Evolutionary conservation across 2,797 vertebrate species (phyloP).

Genomic region (Eulemur albifrons): DNA sequence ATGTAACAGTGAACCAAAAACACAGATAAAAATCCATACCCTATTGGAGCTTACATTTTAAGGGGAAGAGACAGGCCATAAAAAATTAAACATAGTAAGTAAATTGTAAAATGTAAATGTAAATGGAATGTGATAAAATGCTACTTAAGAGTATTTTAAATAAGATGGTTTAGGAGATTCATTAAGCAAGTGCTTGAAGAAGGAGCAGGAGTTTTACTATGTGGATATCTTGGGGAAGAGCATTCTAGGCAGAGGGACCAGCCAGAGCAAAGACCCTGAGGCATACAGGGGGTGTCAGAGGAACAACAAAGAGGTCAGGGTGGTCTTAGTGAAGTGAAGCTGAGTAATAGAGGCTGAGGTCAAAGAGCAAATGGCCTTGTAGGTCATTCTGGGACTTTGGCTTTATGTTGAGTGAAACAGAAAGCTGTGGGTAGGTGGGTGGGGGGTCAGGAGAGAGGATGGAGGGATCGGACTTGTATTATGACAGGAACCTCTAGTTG

Average conservation of each 20-base stretch:
- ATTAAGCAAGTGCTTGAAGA: neutral
- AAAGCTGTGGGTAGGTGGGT: neutral
- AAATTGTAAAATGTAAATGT: neutral
- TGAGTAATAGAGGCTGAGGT: no score
- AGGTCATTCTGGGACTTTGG: neutral
- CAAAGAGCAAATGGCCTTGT: neutral
- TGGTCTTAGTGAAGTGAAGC: neutral
- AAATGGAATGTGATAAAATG: neutral
- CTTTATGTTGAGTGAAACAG: neutral
- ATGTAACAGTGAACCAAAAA: neutral
- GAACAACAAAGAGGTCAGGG: neutral
- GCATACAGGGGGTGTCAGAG: neutral
- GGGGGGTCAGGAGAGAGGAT: neutral
- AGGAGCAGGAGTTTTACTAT: neutral
- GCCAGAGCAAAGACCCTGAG: neutral
- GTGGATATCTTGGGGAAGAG: neutral
- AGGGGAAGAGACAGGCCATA: neutral
- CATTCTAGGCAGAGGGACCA: neutral
- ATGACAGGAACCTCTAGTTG: neutral
- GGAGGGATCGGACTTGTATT: neutral
- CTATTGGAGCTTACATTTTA: neutral
- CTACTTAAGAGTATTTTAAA: neutral
- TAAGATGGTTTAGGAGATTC: neutral
- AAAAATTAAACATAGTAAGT: neutral
- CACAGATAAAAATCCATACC: neutral